Conservation (phyloP, 2,797 vertebrate genomes). For the Gallirallus australis region DNA sequence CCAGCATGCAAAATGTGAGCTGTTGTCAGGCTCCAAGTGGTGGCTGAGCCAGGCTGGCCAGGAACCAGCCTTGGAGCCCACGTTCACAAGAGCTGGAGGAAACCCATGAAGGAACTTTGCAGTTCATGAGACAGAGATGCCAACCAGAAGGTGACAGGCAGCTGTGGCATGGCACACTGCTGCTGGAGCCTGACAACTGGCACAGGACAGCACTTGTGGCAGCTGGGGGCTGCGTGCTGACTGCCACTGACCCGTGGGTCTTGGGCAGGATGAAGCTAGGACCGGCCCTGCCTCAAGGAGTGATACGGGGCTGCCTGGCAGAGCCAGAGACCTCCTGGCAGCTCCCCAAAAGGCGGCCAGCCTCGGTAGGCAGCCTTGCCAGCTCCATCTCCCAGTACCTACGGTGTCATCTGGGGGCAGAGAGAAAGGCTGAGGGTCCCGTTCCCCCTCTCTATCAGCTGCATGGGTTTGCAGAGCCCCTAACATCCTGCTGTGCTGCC, state of each 20-base stretch:
- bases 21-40: background rate
- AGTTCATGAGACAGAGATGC: background rate
- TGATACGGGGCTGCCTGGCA: background rate
- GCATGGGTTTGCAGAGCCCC: background rate
- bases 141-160: background rate
- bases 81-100: background rate
- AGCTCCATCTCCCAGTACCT: background rate
- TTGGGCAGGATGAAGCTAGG: background rate
- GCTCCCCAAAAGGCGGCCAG: background rate
- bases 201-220: rapidly evolving
- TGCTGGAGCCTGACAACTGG: background rate
- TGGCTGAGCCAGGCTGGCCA: background rate
- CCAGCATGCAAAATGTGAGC: background rate
- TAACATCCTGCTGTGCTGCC: background rate
- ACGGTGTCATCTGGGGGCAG: background rate
- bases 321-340: background rate
- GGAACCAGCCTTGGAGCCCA: background rate
- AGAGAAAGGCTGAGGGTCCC: background rate
- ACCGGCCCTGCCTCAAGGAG: background rate
- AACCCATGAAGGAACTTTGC: background rate
- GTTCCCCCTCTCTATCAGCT: background rate
- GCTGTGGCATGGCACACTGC: background rate
- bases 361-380: background rate
- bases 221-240: background rate
- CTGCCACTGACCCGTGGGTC: background rate